Base-by-base conservation (phyloP, 2,113 vertebrate genomes). In the Pipra filicauda region DNA sequence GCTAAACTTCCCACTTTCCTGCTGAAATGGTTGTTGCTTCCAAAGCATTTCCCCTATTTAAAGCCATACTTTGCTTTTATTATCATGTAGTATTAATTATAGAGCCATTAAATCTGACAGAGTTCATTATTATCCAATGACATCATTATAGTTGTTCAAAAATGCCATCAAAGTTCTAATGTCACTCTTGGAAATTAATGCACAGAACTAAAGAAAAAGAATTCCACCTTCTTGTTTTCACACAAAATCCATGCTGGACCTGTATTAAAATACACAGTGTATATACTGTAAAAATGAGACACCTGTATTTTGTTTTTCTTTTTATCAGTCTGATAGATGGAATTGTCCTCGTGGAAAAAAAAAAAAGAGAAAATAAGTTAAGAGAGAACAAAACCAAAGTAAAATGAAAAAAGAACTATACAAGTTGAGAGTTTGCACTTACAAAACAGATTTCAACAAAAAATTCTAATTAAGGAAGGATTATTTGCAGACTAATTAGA, bases 121-220 rank as follows among this genome's bases (percentile, higher is more conserved):
- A 95, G 95, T 97, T 96, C 93, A 96, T 97, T 96, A 93, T 97
- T 97, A 98, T 94, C 41, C 92, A 97, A 93, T 89, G 95, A 49
- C 82, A 95, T 85, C 89, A 93, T 96, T 95, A 96, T 79, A 69
- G 49, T 23, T 66, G 67, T 88, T 86, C 61, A 48, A 27, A 88
- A 90, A 91, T 93, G 85, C 70, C 87, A 75, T 83, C 46, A 39
- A 84, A 88, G 78, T 74, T 75, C 54, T 62, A 81, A 64, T 86
- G 97, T 93, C 89, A 79, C 31, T 54, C 37, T 95, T 96, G 67
- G 78, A 94, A 89, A 89, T 77, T 93, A 96, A 78, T 89, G 59
- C 88, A 54, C 28, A 78, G 74, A 77, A 49, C 83, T 75, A 51
- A 82, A 78, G 23, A 30, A 49, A 71, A 44, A 51, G 10, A 12